These are phyloP conservation scores for Aleiodes testaceus DNA, from an alignment of 2,888 invertebrate genomes.

Conservation along the genomic window DNA sequence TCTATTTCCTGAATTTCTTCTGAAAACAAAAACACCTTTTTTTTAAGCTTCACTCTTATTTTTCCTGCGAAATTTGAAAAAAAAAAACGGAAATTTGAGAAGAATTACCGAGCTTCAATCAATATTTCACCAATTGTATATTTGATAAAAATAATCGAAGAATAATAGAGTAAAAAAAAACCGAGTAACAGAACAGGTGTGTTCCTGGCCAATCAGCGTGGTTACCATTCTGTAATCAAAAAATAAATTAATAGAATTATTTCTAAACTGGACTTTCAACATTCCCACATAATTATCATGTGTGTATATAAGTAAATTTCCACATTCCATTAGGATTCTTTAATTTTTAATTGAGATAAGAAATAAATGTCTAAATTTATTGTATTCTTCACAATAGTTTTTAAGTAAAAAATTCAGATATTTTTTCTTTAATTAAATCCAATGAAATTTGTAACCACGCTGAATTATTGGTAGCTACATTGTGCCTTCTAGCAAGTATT, in stretches of 20 bases:
- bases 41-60: too few relatives aligned
- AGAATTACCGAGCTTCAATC: conserved; percentile 36
- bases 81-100: conserved; percentile 9
- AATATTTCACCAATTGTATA: conserved; percentile 34
- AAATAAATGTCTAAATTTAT: conserved; percentile 57
- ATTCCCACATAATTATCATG: conserved; percentile 60
- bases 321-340: conserved; percentile 68
- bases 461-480: conserved; percentile 71
- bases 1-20: too few relatives aligned
- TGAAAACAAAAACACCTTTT: too few relatives aligned
- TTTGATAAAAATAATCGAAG: conserved; percentile 35
- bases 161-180: conserved; percentile 17
- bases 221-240: conserved; percentile 65
- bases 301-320: conserved; percentile 54
- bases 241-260: conserved; percentile 45
- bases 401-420: conserved; percentile 42
- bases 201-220: conserved; percentile 71
- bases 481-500: conserved; percentile 71
- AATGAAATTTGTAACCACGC: conserved; percentile 67
- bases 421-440: conserved; percentile 23
- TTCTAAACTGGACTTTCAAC: conserved; percentile 64
- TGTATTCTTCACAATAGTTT: conserved; percentile 60
- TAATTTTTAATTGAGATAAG: conserved; percentile 46
- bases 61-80: background rate
- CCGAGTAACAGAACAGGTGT: conserved; percentile 58